These are phyloP conservation scores for Microcebus jonahi DNA, from an alignment of 2,113 vertebrate genomes.

Conservation along the genomic window DNA sequence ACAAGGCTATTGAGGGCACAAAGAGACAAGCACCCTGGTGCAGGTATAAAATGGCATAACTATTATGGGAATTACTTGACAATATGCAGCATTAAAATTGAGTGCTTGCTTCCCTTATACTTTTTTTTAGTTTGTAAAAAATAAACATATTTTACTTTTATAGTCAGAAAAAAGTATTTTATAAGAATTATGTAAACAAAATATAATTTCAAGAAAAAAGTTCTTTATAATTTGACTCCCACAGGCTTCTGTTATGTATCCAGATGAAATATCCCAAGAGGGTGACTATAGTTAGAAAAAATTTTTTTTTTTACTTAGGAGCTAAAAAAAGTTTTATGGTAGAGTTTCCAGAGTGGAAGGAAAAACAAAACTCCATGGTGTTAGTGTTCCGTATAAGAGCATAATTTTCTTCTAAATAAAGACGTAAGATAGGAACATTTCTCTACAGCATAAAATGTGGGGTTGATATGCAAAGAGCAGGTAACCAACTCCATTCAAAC, in stretches of 20 bases:
- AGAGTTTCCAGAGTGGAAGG: not conserved
- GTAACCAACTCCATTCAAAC: not conserved
- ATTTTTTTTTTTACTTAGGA: slow-evolving; percentile 27
- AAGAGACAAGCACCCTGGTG: not conserved
- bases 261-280: slow-evolving; percentile 35
- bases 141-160: not conserved
- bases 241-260: not conserved
- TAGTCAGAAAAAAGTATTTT: not conserved
- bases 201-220: slow-evolving; percentile 50
- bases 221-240: slow-evolving; percentile 45
- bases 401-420: slow-evolving; percentile 39
- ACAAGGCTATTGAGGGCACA: not conserved
- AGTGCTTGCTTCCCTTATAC: not conserved
- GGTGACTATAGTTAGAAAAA: slow-evolving; percentile 18
- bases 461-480: not conserved
- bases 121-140: not conserved
- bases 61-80: not conserved
- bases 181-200: slow-evolving; percentile 19
- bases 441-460: not conserved
- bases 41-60: fast-evolving
- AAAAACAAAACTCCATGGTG: slow-evolving; percentile 7
- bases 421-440: slow-evolving; percentile 31
- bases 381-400: slow-evolving; percentile 8
- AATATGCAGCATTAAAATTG: not conserved
- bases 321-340: slow-evolving; percentile 31